These are phyloP conservation scores for Latrodectus geometricus DNA, from an alignment of 1,140 invertebrate genomes.

Conservation along the genomic window DNA sequence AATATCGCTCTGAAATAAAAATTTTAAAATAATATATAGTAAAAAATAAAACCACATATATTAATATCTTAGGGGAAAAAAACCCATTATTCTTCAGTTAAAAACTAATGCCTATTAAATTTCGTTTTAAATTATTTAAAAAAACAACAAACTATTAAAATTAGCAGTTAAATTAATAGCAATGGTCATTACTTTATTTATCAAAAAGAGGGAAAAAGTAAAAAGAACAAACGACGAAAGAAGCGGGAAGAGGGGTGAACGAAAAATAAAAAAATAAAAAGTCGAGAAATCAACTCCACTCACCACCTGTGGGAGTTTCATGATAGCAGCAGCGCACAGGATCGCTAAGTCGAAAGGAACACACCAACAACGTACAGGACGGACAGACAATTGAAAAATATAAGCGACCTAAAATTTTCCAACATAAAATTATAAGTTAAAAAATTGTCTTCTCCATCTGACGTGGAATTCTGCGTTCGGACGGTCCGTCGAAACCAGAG, in stretches of 20 bases:
- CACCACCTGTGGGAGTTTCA: conserved; percentile 59
- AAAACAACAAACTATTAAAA: no score
- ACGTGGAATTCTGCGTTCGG: neutral
- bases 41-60: no score
- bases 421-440: neutral
- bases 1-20: no score
- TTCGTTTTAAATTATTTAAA: no score
- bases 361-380: neutral
- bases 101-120: no score
- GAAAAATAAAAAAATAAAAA: neutral
- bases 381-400: neutral
- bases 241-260: neutral
- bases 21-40: no score
- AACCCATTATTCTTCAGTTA: no score
- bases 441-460: neutral
- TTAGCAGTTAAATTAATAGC: neutral
- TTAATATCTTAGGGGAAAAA: no score
- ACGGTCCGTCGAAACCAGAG: neutral
- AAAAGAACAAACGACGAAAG: no score
- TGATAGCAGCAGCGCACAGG: conserved; percentile 44
- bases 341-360: conserved; percentile 6
- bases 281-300: conserved; percentile 9
- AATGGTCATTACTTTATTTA: no score
- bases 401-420: neutral
- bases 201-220: neutral